These are phyloP conservation scores for Tuberolachnus salignus DNA, from an alignment of 2,888 invertebrate genomes.

Conservation along the genomic window DNA sequence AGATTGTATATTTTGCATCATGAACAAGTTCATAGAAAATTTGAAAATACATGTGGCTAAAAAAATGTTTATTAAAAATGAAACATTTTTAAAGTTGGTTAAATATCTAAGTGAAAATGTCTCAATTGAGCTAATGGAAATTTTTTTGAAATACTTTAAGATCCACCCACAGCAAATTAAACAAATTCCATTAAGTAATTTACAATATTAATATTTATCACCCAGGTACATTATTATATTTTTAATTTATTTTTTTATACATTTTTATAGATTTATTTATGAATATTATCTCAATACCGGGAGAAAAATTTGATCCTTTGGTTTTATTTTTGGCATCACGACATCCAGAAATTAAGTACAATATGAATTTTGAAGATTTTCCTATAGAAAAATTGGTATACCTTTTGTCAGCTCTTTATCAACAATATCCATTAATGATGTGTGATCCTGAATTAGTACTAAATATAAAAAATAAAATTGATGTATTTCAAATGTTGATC, in stretches of 20 bases:
- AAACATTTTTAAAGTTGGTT: background rate
- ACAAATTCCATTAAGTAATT: conserved; percentile 33
- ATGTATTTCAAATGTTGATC: conserved; percentile 25
- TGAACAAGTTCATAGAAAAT: conserved; percentile 4
- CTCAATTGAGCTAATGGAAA: background rate
- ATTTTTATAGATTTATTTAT: conserved; percentile 14
- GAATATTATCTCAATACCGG: background rate
- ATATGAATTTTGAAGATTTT: conserved; percentile 23
- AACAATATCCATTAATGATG: background rate
- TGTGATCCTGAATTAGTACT: conserved; percentile 7
- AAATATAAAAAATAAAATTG: conserved; percentile 30
- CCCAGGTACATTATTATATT: background rate
- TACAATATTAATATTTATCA: background rate
- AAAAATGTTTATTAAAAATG: background rate
- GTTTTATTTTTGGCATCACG: conserved; percentile 40
- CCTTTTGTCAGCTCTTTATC: conserved; percentile 45
- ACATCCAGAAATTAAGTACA: background rate
- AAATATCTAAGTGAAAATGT: conserved; percentile 1
- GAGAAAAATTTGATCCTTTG: conserved; percentile 36
- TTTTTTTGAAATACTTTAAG: conserved; percentile 29
- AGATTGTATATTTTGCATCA: background rate
- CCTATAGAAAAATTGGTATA: conserved; percentile 33
- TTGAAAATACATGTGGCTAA: background rate
- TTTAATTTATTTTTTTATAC: conserved; percentile 10
- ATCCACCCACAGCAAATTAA: conserved; percentile 27